Base-by-base conservation (phyloP, 2,888 invertebrate species). In the Atherix ibis region DNA sequence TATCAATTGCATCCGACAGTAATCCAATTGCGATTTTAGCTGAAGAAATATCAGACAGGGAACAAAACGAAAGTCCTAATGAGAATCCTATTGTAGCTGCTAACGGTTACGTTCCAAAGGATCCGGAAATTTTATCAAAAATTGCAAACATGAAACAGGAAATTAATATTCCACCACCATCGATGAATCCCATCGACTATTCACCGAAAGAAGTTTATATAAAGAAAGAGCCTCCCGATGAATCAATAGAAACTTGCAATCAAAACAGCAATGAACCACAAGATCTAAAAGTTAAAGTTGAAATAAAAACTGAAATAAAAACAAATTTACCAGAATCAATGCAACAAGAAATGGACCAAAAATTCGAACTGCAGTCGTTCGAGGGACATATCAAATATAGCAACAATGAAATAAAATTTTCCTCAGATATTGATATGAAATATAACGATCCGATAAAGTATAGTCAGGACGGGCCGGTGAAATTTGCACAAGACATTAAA, bases 231-330 rank as follows among this genome's bases (percentile, higher is more conserved):
- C 62, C 61, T 1, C 55, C 64, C 42, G 61, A 62, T 35, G 64
- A 64, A 37, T 55, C 58, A 3, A 51, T 56, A 43, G 66, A 66
- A 37, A 56, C 60, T 22, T 59, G 61, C 40, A 58, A 60, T 47
- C 58, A 61, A 38, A 62, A 56, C 31, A 58, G 58, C 41, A 70
- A 64, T 53, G 76, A 78, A 48, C 76, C 77, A 5, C 76, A 78
- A 49, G 77, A 78, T 54, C 59, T 77, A 35, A 78, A 78, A 51
- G 74, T 78, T 19, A 78, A 77, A 48, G 74, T 76, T 47, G 78
- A 77, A 54, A 65, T 71, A 34, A 64, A 63, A 39, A 64, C 61
- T 35, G 59, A 58, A 40, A 51, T 58, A 19, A 50, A 47, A 39
- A 34, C 34, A 37, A 34, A 43, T 35, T 5, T 41, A n/a, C 12